phyloP scores from a whole-genome alignment of 2,797 vertebrate species.

The Selene dorsalis region DNA sequence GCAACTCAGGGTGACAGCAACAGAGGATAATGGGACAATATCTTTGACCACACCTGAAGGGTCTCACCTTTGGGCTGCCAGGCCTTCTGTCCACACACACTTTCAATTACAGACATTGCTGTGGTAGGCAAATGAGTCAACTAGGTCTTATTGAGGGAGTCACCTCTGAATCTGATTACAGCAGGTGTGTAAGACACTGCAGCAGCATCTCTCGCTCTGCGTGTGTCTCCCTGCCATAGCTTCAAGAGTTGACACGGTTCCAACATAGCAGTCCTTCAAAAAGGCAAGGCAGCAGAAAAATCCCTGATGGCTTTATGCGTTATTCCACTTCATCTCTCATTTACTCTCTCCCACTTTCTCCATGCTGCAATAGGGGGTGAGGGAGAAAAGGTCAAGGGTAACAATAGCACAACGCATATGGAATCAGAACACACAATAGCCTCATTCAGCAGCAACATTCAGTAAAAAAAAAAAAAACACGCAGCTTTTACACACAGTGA shows the following conservation, averaged over 20 bases:
- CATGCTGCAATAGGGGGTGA: conserved; percentile 21
- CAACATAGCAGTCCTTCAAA: conserved; percentile 71
- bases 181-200: conserved; percentile 64
- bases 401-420: conserved; percentile 32
- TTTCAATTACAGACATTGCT: conserved; percentile 74
- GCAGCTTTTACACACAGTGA: conserved; percentile 49
- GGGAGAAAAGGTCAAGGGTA: conserved; percentile 62
- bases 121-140: conserved; percentile 60
- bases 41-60: conserved; percentile 39
- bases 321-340: conserved; percentile 56
- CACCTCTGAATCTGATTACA: conserved; percentile 72
- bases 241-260: conserved; percentile 68
- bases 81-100: conserved; percentile 32
- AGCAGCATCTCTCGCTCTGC: conserved; percentile 49
- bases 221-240: conserved; percentile 38
- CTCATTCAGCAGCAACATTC: conserved; percentile 57
- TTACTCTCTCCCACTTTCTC: conserved; percentile 35
- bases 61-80: conserved; percentile 22
- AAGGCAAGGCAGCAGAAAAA: conserved; percentile 67
- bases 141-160: conserved; percentile 57
- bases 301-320: conserved; percentile 55
- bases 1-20: conserved; percentile 23
- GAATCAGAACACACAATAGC: conserved; percentile 38
- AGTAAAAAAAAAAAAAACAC: conserved; percentile 17
- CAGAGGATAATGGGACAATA: conserved; percentile 20